phyloP scores from a whole-genome alignment of 2,797 vertebrate genomes.

The Amphiprion clarkii region DNA sequence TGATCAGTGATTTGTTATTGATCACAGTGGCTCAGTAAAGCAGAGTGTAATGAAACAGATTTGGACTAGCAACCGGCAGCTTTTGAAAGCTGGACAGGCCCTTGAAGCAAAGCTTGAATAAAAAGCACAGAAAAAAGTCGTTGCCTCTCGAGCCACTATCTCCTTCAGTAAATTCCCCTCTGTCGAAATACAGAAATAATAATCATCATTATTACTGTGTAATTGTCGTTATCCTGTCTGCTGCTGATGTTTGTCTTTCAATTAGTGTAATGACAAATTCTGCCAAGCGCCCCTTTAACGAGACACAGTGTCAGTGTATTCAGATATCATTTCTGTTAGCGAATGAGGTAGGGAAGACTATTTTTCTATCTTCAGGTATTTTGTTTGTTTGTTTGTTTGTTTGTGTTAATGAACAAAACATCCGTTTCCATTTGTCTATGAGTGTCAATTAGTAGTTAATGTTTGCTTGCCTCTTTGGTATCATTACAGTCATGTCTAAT shows the following conservation, averaged over 20 bases:
- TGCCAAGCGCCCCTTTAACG: neutral
- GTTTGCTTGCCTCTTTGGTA: neutral
- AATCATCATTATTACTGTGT: neutral
- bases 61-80: slow-evolving; percentile 1
- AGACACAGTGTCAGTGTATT: neutral
- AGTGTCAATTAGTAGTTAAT: neutral
- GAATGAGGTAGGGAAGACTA: neutral
- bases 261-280: slow-evolving; percentile 6
- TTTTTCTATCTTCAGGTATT: neutral
- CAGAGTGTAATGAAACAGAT: neutral
- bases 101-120: neutral
- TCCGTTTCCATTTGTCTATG: neutral
- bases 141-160: neutral
- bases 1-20: slow-evolving; percentile 13
- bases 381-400: neutral
- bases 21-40: neutral
- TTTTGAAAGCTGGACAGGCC: neutral
- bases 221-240: neutral
- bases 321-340: neutral
- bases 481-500: neutral
- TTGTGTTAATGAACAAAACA: neutral
- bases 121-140: neutral
- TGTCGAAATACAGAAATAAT: slow-evolving; percentile 3
- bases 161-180: neutral
- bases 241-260: slow-evolving; percentile 7